Evolutionary conservation across 1,140 invertebrate species (phyloP).

Genomic region (Cydia pomonella): DNA sequence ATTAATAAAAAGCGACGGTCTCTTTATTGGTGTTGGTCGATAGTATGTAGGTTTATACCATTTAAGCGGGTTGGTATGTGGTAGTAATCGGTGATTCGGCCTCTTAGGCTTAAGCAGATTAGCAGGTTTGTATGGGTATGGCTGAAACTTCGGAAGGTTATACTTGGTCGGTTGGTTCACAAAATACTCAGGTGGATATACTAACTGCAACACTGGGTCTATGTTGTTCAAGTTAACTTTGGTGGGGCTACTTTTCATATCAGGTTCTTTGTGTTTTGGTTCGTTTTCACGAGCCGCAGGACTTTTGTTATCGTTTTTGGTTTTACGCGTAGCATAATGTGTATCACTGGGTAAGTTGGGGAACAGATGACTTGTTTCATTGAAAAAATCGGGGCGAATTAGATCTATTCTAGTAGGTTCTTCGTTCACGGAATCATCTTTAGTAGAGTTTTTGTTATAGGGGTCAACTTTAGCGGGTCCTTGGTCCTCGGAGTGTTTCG

Average conservation of each 20-base stretch:
- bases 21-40: not conserved
- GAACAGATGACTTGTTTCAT: constrained; percentile 59
- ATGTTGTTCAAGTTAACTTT: not conserved
- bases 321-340: constrained; percentile 15
- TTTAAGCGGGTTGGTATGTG: not conserved
- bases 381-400: constrained; percentile 50
- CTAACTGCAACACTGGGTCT: constrained; percentile 8
- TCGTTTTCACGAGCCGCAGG: constrained; percentile 8
- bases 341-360: constrained; percentile 43
- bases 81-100: constrained; percentile 4
- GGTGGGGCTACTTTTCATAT: not conserved
- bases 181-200: constrained; percentile 25
- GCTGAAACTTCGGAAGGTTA: constrained; percentile 6
- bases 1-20: constrained; percentile 1
- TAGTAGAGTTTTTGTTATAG: constrained; percentile 18
- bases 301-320: constrained; percentile 30
- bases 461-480: not conserved
- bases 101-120: not conserved
- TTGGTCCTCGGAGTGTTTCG: constrained; percentile 36
- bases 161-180: not conserved
- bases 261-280: constrained; percentile 30
- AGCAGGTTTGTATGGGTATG: not conserved
- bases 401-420: constrained; percentile 40
- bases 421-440: not conserved
- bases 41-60: constrained; percentile 34